Evolutionary conservation across 2,797 vertebrate genomes (phyloP).

Genomic region (Hozukius guyotensis): DNA sequence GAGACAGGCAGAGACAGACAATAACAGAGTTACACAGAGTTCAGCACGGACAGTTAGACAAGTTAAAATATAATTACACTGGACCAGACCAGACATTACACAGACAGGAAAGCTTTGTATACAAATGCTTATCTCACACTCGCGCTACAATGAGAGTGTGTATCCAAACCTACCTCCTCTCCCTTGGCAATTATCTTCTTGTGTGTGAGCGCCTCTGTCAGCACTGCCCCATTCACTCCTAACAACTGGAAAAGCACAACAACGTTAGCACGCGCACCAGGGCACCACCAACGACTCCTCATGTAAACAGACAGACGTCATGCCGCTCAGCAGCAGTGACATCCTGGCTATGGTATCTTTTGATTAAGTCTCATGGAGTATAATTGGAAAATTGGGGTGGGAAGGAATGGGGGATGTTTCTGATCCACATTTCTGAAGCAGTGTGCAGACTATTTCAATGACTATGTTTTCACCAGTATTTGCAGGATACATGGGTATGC

Average conservation of each 20-base stretch:
- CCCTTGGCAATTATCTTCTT: conserved; percentile 98
- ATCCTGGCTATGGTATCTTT: too few relatives aligned
- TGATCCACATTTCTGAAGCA: too few relatives aligned
- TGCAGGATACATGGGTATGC: neutral
- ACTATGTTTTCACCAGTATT: neutral
- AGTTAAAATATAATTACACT: conserved; percentile 19
- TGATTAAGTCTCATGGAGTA: neutral
- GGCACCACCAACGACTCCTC: neutral
- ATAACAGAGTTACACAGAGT: conserved; percentile 13
- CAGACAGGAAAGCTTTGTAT: conserved; percentile 52
- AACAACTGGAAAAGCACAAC: conserved; percentile 86
- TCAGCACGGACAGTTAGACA: conserved; percentile 2
- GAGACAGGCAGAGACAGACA: neutral
- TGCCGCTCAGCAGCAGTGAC: neutral
- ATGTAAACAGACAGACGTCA: neutral
- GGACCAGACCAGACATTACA: conserved; percentile 51
- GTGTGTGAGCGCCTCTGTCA: conserved; percentile 93
- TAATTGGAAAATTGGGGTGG: neutral
- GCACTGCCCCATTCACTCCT: conserved; percentile 86
- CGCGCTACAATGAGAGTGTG: too few relatives aligned
- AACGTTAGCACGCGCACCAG: conserved; percentile 3
- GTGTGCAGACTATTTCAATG: neutral
- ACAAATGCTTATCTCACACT: conserved; percentile 46
- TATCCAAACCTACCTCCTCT: conserved; percentile 87
- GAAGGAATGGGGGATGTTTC: neutral